Base-by-base conservation (phyloP, 2,888 invertebrate genomes). In the Oxycera nigricornis region DNA sequence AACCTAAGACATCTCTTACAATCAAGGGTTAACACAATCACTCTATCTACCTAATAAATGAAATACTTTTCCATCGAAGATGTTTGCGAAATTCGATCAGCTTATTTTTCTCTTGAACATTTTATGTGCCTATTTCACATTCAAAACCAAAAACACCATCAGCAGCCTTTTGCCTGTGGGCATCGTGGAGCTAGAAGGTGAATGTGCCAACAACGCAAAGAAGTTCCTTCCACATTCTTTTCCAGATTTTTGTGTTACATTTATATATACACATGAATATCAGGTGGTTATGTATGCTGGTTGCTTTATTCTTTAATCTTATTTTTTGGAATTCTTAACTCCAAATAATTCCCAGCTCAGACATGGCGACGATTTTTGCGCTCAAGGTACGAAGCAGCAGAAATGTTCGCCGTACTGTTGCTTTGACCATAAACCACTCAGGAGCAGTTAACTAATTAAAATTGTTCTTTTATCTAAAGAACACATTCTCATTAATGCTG, bases 151-250 rank as follows among this genome's bases (percentile, higher is more conserved):
- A n/a, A n/a, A n/a, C n/a, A 7, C 35, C 35, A 35, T 11, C 11
- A 35, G 35, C 11, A 35, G 35, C 35, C 35, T 35, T 6, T 35
- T 35, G 6, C 35, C 35, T 35, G 35, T 11, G 11, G 11, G 14
- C 46, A 46, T 46, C 6, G 46, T 11, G 3, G 6, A 46, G n/a
- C 11, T 55, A 9, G 2, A 55, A 55, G 52, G 52, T 55, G 52
- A 55, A 55, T 55, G 52, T 22, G 52, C 52, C 7, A 55, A 55
- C 46, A 46, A 46, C 11, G 52, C 9, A 55, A 9, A 22, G 24
- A 55, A 55, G 7, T 24, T 55, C 52, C 24, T 55, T 55, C 52
- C 52, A 55, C 52, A 55, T 55, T 55, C 52, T 24, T 55, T 55
- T 22, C 52, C 52, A 55, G 22, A 24, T 55, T 55, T 17, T 55